Percentiles rank a stretch among this genome's conserved stretches.
Evolutionary conservation across 64 coral and sea anemone species (phyloP).

Genomic region (Montipora foliosa): DNA sequence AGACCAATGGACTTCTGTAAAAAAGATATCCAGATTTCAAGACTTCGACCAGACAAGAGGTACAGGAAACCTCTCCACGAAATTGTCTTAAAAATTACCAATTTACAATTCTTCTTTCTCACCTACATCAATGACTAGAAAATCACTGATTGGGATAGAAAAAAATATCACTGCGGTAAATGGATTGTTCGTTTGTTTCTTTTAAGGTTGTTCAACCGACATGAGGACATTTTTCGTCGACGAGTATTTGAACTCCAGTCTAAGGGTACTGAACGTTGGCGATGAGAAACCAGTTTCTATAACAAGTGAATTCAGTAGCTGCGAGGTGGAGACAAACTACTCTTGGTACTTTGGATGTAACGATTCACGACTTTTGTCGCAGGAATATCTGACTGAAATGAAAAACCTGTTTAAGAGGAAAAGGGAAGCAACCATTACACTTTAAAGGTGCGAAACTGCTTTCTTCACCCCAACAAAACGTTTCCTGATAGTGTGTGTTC

Average conservation of each 20-base stretch:
- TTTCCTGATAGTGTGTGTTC: background rate
- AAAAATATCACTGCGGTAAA: too few relatives aligned
- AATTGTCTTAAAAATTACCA: too few relatives aligned
- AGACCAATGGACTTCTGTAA: too few relatives aligned
- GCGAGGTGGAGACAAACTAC: background rate
- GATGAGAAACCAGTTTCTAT: slow-evolving; percentile 16
- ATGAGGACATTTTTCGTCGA: background rate
- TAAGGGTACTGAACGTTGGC: background rate
- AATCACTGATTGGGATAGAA: too few relatives aligned
- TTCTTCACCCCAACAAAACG: background rate
- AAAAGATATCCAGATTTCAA: too few relatives aligned
- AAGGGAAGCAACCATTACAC: background rate
- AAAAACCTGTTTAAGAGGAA: background rate
- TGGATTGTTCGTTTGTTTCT: background rate
- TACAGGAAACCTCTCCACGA: too few relatives aligned
- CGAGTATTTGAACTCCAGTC: background rate
- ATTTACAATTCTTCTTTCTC: too few relatives aligned
- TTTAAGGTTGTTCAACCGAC: background rate
- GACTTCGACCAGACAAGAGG: too few relatives aligned
- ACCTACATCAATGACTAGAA: too few relatives aligned
- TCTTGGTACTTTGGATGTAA: slow-evolving; percentile 38
- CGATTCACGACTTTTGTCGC: slow-evolving; percentile 3
- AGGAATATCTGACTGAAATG: background rate
- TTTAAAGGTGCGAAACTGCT: slow-evolving; percentile 1
- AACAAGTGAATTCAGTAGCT: background rate